phyloP scores from a whole-genome alignment of 2,113 vertebrate genomes.

The Pogonocichla stellata region DNA sequence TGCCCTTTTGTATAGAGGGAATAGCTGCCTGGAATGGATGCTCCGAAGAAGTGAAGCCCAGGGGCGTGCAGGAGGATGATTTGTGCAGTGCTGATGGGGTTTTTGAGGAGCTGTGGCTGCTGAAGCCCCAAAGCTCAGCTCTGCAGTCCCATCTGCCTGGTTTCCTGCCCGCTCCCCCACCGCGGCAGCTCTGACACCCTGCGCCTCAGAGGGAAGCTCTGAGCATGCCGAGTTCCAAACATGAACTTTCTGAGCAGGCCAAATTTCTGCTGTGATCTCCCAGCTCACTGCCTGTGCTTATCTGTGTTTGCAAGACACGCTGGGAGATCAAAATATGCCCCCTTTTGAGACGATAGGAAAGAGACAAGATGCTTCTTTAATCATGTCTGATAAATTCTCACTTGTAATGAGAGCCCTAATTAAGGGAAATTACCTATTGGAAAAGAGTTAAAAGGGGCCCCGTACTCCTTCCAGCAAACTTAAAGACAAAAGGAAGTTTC shows the following conservation, averaged over 20 bases:
- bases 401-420: slow-evolving; percentile 75
- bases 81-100: accelerated
- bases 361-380: slow-evolving; percentile 72
- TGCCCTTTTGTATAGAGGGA: not conserved
- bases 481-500: slow-evolving; percentile 91
- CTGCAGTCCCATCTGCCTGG: not conserved
- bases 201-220: not conserved
- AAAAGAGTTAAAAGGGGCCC: slow-evolving; percentile 79
- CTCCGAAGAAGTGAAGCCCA: not conserved
- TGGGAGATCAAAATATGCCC: slow-evolving; percentile 71
- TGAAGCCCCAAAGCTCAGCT: not conserved
- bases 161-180: not conserved
- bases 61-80: accelerated
- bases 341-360: slow-evolving; percentile 68
- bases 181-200: not conserved
- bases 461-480: slow-evolving; percentile 79
- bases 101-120: not conserved
- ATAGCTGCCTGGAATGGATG: not conserved
- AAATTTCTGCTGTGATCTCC: slow-evolving; percentile 42
- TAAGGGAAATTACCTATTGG: slow-evolving; percentile 85
- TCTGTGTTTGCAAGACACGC: slow-evolving; percentile 47
- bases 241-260: slow-evolving; percentile 46
- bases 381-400: slow-evolving; percentile 78
- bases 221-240: slow-evolving; percentile 52
- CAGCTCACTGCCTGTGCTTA: not conserved